These are phyloP conservation scores for Semnornis frantzii DNA, from an alignment of 2,113 vertebrate species.

Conservation along the genomic window DNA sequence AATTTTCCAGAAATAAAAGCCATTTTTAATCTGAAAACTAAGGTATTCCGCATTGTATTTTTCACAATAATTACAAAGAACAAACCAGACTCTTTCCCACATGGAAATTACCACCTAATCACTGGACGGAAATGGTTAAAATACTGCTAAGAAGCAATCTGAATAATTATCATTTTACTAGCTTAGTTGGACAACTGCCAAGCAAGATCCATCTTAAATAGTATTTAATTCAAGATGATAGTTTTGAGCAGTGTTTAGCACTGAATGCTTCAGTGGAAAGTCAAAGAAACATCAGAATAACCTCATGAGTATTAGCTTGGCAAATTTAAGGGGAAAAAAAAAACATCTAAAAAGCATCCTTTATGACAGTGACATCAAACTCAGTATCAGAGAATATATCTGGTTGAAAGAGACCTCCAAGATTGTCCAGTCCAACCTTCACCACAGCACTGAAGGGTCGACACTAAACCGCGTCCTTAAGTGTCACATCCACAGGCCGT, in stretches of 20 bases:
- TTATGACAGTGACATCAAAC: background rate
- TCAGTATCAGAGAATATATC: no score
- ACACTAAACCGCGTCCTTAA: no score
- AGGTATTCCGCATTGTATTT: background rate
- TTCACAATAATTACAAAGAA: background rate
- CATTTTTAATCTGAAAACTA: background rate
- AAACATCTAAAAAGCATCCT: background rate
- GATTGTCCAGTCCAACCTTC: no score
- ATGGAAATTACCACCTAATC: background rate
- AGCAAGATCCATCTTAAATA: background rate
- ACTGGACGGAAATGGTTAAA: background rate
- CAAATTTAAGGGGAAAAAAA: background rate
- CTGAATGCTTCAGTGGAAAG: background rate
- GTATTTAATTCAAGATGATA: background rate
- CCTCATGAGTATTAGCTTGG: background rate
- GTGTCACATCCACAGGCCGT: no score
- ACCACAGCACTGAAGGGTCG: no score
- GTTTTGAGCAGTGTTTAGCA: background rate
- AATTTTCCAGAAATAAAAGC: background rate
- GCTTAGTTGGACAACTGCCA: background rate
- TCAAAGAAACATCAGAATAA: background rate
- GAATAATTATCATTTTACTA: background rate
- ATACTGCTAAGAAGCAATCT: background rate
- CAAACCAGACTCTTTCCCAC: background rate
- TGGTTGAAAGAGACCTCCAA: no score